These are phyloP conservation scores for Cecidostiba fungosa DNA, from an alignment of 2,888 invertebrate species.

Conservation along the genomic window DNA sequence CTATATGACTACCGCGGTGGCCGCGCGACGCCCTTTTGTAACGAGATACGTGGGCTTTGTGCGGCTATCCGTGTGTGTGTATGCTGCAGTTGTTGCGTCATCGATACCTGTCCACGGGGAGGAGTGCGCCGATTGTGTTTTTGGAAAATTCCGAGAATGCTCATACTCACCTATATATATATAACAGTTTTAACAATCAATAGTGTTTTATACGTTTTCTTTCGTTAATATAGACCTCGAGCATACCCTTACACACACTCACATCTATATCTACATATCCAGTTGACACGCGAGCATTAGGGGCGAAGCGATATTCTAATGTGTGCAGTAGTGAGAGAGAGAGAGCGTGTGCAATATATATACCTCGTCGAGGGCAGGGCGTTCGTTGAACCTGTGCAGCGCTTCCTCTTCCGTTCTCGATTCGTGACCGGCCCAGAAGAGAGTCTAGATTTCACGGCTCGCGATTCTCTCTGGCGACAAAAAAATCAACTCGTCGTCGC, in stretches of 20 bases:
- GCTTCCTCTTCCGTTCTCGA: constrained; percentile 61
- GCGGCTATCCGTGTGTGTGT: not conserved
- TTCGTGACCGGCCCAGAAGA: constrained; percentile 50
- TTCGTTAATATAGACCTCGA: too few relatives aligned
- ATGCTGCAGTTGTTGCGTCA: constrained; percentile 7
- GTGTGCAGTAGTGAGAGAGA: not conserved
- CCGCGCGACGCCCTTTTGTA: constrained; percentile 39
- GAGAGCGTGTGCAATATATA: not conserved
- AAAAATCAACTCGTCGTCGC: not conserved
- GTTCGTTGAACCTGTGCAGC: constrained; percentile 56
- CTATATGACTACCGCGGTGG: not conserved
- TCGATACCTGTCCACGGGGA: constrained; percentile 5
- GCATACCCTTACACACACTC: too few relatives aligned
- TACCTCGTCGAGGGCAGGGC: constrained; percentile 49
- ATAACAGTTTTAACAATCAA: not conserved
- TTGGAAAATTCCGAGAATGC: not conserved
- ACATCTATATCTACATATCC: not conserved
- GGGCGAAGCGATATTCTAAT: constrained; percentile 20
- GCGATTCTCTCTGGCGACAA: not conserved
- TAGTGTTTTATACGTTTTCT: not conserved
- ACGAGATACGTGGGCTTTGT: constrained; percentile 43
- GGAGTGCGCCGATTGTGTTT: not conserved
- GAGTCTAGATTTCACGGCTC: constrained; percentile 6
- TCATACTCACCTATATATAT: not conserved
- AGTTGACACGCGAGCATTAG: not conserved